Conservation (phyloP, 2,113 vertebrate species). For the Himantopus leucocephalus region DNA sequence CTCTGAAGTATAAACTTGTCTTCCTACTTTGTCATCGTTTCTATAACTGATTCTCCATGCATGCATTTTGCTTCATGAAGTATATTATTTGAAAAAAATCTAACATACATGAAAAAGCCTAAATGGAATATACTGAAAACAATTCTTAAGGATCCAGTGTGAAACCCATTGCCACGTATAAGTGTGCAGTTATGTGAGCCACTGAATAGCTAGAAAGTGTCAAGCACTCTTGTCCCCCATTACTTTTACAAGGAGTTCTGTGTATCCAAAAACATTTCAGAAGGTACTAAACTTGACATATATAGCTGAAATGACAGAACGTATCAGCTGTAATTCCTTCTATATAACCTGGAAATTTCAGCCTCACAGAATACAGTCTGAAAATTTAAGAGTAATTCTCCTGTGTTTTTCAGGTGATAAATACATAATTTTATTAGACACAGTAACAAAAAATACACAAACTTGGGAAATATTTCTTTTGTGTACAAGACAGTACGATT, state of each 20-base stretch:
- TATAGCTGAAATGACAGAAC: neutral
- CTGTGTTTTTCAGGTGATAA: neutral
- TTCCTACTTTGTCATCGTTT: neutral
- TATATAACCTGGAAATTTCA: neutral
- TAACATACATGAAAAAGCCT: neutral
- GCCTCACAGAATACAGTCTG: neutral
- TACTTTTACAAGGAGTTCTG: neutral
- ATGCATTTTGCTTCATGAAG: neutral
- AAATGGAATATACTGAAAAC: neutral
- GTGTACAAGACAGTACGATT: neutral
- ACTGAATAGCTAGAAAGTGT: neutral
- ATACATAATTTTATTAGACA: neutral
- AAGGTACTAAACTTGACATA: neutral
- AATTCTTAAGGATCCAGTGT: neutral
- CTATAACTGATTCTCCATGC: neutral
- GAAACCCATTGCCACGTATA: accelerated
- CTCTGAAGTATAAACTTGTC: neutral
- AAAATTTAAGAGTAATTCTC: neutral
- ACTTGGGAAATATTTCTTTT: neutral
- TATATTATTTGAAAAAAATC: neutral
- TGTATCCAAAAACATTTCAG: neutral
- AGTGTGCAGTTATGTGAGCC: neutral
- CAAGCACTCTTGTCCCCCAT: neutral
- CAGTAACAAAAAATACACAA: neutral
- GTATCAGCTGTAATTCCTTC: neutral